Evolutionary conservation across 1,140 invertebrate genomes (phyloP), one percentile per base, ranked within the genome.

Genomic region (Drosophila setifemur): DNA sequence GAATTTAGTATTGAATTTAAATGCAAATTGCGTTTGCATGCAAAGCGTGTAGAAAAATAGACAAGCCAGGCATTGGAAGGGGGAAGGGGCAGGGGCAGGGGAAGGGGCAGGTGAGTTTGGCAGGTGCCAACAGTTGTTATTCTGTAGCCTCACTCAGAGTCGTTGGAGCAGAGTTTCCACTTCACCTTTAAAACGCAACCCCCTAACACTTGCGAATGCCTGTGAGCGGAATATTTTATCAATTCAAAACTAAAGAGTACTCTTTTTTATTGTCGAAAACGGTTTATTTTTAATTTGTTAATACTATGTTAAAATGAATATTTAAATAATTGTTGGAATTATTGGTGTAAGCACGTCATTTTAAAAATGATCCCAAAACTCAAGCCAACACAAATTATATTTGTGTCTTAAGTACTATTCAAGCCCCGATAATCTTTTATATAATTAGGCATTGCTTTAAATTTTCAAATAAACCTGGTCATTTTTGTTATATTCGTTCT

Each of bases 1-100:
- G 81, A 85, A 85, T 85, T 85, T 85, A 78, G 74, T 85, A 85
- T 85, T 85, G 74, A 85, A 85, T 85, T 85, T 85, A 85, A 85
- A 85, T 85, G 81, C 81, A 85, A 85, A 85, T 85, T 86, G 81
- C 81, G 81, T 85, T 81, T 79, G 72, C 81, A 81, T 85, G 75
- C 75, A 79, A 86, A 85, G 40, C 71, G 81, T 73, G 79, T 73
- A 77, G 70, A 66, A 83, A 83, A 83, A 77, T 77, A 78, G 74
- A 78, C 74, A 78, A 43, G 35, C 43, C 31, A 28, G 43, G 26
- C 45, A 39, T 35, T 3, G 29, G 39, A 6, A 16, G 18, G 12
- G 52, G 25, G 26, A 11, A 19, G 14, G 26, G n/a, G 21, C 18
- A 9, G 14, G 14, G 18, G 12, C 8, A 16, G 1, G 9, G 4